Conservation (phyloP, 2,888 invertebrate species). For the Mythimna vitellina region DNA sequence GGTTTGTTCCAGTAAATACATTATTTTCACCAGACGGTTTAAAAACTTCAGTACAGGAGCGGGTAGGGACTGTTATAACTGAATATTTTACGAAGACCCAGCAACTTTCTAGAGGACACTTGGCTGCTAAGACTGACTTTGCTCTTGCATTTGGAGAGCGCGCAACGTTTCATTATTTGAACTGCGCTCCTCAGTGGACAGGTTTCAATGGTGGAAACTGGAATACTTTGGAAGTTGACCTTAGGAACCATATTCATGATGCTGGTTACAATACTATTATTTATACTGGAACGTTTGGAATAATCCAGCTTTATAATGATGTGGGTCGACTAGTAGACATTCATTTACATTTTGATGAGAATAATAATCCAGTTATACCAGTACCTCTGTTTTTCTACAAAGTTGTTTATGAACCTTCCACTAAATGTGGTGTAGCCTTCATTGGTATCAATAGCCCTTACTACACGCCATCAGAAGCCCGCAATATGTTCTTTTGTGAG, state of each 20-base stretch:
- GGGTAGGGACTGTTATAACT: conserved; percentile 75
- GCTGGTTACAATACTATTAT: conserved; percentile 81
- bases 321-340: conserved; percentile 78
- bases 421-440: conserved; percentile 89
- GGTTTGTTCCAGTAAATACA: conserved; percentile 73
- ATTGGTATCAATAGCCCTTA: conserved; percentile 92
- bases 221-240: conserved; percentile 88
- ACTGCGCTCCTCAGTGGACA: conserved; percentile 93
- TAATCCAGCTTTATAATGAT: conserved; percentile 87
- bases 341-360: conserved; percentile 79
- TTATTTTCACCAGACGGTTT: conserved; percentile 80
- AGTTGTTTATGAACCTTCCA: conserved; percentile 89
- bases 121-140: conserved; percentile 92
- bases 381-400: conserved; percentile 87
- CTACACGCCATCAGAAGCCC: conserved; percentile 74
- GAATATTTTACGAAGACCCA: conserved; percentile 82
- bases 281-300: conserved; percentile 92
- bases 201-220: conserved; percentile 91
- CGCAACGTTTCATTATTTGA: conserved; percentile 92
- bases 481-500: conserved; percentile 83
- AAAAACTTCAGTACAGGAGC: conserved; percentile 73
- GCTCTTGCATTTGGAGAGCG: conserved; percentile 91
- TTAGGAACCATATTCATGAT: conserved; percentile 80
- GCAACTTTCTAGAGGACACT: conserved; percentile 91
- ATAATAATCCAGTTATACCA: conserved; percentile 84